Evolutionary conservation across 1,140 invertebrate genomes (phyloP).

Genomic region (Pteromalus puparum): DNA sequence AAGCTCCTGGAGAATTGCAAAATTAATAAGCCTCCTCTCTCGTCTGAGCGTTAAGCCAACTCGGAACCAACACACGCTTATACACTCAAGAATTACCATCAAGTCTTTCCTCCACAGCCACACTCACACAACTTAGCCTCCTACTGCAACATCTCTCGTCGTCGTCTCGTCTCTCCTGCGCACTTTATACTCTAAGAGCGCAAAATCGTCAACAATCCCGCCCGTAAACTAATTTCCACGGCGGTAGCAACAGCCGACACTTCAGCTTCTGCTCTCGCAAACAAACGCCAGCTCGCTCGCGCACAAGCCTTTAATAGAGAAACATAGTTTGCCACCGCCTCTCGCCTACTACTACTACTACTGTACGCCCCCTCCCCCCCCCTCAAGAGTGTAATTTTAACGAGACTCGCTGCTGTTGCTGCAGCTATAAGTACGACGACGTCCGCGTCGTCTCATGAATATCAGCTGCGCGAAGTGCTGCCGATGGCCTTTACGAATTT

Average conservation of each 20-base stretch:
- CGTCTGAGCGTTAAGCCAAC: no score
- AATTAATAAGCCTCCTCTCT: no score
- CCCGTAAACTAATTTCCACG: neutral
- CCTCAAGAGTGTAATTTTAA: neutral
- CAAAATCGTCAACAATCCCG: neutral
- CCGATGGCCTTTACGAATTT: constrained; percentile 43
- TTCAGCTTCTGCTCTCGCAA: neutral
- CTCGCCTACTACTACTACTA: no score
- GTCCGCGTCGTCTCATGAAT: neutral
- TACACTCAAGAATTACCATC: neutral
- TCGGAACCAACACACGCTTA: no score
- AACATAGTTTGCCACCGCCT: neutral
- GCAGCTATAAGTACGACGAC: neutral
- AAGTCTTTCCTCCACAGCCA: neutral
- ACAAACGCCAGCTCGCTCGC: neutral
- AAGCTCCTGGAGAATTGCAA: no score
- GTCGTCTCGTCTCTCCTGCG: neutral
- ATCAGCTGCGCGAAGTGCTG: neutral
- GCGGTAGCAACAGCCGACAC: neutral
- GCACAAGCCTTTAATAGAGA: constrained; percentile 17
- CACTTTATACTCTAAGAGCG: no score
- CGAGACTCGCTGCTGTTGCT: neutral
- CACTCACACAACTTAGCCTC: neutral
- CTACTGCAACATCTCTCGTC: neutral
- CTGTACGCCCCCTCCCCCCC: no score